Evolutionary conservation across 2,797 vertebrate genomes (phyloP).

Genomic region (Lepilemur septentrionalis): DNA sequence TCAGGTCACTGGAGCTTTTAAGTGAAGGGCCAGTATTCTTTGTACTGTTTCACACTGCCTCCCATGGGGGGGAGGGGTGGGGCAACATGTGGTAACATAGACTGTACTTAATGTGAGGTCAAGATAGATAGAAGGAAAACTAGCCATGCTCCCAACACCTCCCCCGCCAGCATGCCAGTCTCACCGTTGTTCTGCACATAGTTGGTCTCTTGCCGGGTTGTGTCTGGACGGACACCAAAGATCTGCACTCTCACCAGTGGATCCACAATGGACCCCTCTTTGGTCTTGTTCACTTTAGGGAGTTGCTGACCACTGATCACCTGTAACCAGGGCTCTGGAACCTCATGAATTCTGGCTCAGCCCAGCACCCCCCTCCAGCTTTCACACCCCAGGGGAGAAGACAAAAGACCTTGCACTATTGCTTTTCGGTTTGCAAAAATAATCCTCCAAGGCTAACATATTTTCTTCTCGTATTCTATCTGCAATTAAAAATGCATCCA

Average conservation of each 20-base stretch:
- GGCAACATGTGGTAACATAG: background rate
- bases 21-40: background rate
- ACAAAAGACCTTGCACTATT: background rate
- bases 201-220: conserved; percentile 90
- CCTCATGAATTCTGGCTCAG: background rate
- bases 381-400: background rate
- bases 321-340: conserved; percentile 80
- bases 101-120: background rate
- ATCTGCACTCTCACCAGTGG: conserved; percentile 95
- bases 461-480: background rate
- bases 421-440: conserved; percentile 23
- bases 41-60: background rate
- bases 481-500: background rate
- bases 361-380: background rate
- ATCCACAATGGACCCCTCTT: conserved; percentile 92
- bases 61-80: background rate
- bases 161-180: background rate
- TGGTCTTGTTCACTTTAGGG: conserved; percentile 92
- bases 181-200: conserved; percentile 96
- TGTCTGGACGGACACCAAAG: conserved; percentile 90
- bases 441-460: background rate
- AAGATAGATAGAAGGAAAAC: background rate
- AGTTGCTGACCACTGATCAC: conserved; percentile 96
- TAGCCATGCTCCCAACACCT: background rate
- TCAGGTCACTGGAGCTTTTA: background rate